Conservation (phyloP, 64 coral and sea anemone genomes). For the Actinia equina region DNA sequence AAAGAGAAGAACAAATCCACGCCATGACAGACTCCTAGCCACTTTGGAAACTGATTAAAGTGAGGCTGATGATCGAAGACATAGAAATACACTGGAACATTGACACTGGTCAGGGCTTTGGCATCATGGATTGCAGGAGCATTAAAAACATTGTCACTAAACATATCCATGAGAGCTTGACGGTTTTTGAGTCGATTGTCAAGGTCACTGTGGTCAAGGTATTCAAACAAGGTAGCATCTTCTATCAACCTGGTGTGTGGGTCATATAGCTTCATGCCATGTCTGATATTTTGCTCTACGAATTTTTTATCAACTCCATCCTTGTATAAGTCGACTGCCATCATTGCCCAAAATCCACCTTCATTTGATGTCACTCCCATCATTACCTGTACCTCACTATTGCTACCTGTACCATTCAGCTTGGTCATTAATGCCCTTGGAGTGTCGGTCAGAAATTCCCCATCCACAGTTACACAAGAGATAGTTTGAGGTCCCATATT, state of each 20-base stretch:
- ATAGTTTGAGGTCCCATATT: not conserved
- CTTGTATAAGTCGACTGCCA: not conserved
- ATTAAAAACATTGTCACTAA: not conserved
- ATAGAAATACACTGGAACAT: conserved; percentile 39
- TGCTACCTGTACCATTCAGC: not conserved
- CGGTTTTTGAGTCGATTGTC: not conserved
- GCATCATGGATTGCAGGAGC: conserved; percentile 14
- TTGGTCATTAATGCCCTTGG: not conserved
- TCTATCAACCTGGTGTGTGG: not conserved
- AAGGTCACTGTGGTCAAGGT: not conserved
- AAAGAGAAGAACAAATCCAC: not conserved
- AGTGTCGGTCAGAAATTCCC: not conserved
- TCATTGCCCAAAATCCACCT: not conserved
- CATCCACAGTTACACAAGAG: not conserved
- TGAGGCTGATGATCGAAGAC: conserved; percentile 48
- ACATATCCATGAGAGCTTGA: not conserved
- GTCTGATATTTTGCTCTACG: not conserved
- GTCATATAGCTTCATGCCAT: not conserved
- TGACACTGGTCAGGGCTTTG: not conserved
- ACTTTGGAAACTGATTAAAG: conserved; percentile 19
- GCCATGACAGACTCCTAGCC: conserved; percentile 16
- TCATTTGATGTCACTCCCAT: conserved; percentile 10
- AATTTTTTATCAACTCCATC: not conserved
- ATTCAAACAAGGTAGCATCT: conserved; percentile 17
- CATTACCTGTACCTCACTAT: conserved; percentile 3